Base-by-base conservation (phyloP, 1,140 invertebrate species). In the Brachionus sp. region DNA sequence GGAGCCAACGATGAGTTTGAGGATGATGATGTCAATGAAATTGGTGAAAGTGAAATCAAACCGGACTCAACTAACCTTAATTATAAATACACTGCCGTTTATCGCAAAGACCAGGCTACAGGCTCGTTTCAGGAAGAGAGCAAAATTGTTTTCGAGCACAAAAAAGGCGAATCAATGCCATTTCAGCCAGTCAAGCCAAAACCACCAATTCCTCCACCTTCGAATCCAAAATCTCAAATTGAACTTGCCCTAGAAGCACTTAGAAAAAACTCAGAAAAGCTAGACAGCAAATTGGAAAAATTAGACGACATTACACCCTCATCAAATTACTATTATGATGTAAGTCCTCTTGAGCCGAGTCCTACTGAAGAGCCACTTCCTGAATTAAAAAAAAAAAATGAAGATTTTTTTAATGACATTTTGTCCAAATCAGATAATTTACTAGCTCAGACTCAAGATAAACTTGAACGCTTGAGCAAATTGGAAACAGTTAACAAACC, bases 401-500 rank as follows among this genome's bases (percentile, higher is more conserved):
- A 80, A n/a, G 35, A 39, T 37, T 80, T 80, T 80, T 80, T 80
- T 19, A 35, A 62, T 80, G 77, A 80, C 7, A 62, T 80, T 80
- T 29, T 80, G 33, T 33, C 77, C 23, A 80, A 80, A 62, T 80
- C 77, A 12, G 77, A 80, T 37, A 35, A 80, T 80, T 42, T 80
- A 44, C 57, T 80, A 39, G 77, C 77, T 12, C 77, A 80, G 50
- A 80, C 77, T 39, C 77, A 80, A 29, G 25, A 57, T 29, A 80
- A 80, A 62, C 29, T 80, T 25, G 77, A 80, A 42, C 53, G 77
- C 6, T 44, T 80, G 29, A 80, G 77, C 50, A 80, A 80, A 80
- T 62, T 80, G 13, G 77, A 80, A 13, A 64, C 50, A 42, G 12
- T 80, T 29, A 80, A 3, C 9, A 80, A 80, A 16, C 77, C 77